Percentiles rank a stretch among this genome's conserved stretches.
phyloP scores from a whole-genome alignment of 2,888 invertebrate genomes.

The Drosophila vallismaia region DNA sequence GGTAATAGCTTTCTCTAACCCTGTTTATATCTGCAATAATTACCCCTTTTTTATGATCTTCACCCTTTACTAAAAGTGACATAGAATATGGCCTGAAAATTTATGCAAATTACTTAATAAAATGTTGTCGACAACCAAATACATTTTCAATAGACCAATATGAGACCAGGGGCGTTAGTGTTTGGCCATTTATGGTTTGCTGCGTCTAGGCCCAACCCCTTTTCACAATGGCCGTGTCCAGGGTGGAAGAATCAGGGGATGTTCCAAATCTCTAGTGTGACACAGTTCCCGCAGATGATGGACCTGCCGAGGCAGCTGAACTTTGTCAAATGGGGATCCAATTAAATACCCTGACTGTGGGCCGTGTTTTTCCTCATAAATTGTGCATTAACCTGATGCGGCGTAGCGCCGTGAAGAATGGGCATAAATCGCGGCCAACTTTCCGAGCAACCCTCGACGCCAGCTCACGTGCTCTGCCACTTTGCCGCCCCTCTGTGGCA shows the following conservation, averaged over 20 bases:
- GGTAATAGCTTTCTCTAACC: constrained; percentile 9
- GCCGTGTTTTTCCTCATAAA: constrained; percentile 60
- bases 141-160: constrained; percentile 73
- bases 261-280: constrained; percentile 60
- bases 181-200: constrained; percentile 68
- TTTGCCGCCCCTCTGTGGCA: not conserved
- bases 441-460: constrained; percentile 62
- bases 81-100: constrained; percentile 54
- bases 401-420: constrained; percentile 60
- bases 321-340: constrained; percentile 30
- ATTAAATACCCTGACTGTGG: constrained; percentile 25
- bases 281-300: constrained; percentile 55
- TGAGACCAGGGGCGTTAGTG: constrained; percentile 60
- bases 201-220: constrained; percentile 47
- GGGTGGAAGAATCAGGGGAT: constrained; percentile 31
- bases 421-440: constrained; percentile 63
- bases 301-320: constrained; percentile 53
- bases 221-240: constrained; percentile 24
- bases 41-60: constrained; percentile 13
- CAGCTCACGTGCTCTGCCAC: constrained; percentile 64
- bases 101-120: constrained; percentile 78
- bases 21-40: constrained; percentile 14
- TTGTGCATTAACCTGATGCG: constrained; percentile 69
- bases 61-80: constrained; percentile 1
- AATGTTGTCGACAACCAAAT: constrained; percentile 75